Evolutionary conservation across 1,140 invertebrate species (phyloP), one percentile per base, ranked within the genome.

Genomic region (Archivesica marissinica): DNA sequence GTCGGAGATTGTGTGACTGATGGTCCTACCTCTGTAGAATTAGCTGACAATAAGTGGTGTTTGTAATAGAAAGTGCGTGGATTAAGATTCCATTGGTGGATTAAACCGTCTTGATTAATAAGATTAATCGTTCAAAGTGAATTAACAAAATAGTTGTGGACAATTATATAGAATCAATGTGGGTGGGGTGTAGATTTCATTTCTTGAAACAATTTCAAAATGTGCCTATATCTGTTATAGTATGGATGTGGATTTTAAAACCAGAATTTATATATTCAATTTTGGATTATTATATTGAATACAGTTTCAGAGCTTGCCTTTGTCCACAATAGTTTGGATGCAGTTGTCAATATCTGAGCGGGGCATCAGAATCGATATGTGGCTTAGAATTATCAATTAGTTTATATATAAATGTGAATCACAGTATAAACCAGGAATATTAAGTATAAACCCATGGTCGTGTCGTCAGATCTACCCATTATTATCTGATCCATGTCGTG

Each of bases 1-100:
- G 38, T 64, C 59, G 25, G 15, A 64, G 59, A 64, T 64, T 64
- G 59, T 64, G 59, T 64, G 28, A 64, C 33, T 35, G 59, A 64
- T 64, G 38, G 30, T 11, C 13, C 20, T 13, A 3, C 1, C 13
- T 64, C 59, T 11, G 30, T 33, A 15, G 30, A 64, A 25, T 35
- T 35, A 64, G 59, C 59, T 35, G 13, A 59, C 28, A 59, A 25
- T 59, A 6, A 28, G n/a, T n/a, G n/a, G n/a, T n/a, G n/a, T n/a
- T n/a, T n/a, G n/a, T n/a, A n/a, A n/a, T 7, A 28, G 54, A 64
- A 64, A 64, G 59, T 64, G n/a, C 38, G 30, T 13, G 25, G 59
- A 64, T 64, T 64, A 35, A 3, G 15, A 35, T 35, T 3, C 13
- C 33, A 64, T 35, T 13, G 30, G n/a, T 35, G 15, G 59, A 64